Evolutionary conservation across 1,140 invertebrate genomes (phyloP), one percentile per base, ranked within the genome.

Genomic region (Platorchestia sp.): DNA sequence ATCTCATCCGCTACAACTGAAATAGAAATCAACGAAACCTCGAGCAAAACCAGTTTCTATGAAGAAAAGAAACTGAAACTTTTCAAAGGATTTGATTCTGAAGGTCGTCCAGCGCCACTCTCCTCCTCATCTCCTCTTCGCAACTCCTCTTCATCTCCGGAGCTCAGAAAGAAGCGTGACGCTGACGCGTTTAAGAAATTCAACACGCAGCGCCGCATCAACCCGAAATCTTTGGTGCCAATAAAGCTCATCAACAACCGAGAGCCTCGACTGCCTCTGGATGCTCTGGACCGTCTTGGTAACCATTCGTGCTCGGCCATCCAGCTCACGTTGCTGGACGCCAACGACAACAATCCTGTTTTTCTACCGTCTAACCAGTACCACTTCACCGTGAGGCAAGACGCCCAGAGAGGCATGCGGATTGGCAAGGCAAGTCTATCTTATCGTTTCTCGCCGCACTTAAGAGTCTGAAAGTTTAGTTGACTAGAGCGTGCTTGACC

Each of bases 381-480:
- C 97, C 98, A 99, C 97, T 99, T 99, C 97, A 98, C 98, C 19
- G 98, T 99, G 16, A 98, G 98, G 36, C 99, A 99, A 97, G 99
- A 98, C 97, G 98, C 99, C 3, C 98, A 98, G 0, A 97, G 98
- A 36, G 99, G 98, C 36, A 99, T 98, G 96, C 98, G 98, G 14
- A 97, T 97, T 43, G 96, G 96, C 42, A 87, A 89, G 87, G 96
- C 96, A 51, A 51, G 47, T 51, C 19, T 10, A 51, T 51, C 19
- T 51, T 51, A 6, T 51, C 47, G 47, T 51, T 51, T 51, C 47
- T 51, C n/a, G n/a, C n/a, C n/a, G n/a, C n/a, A n/a, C n/a, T n/a
- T n/a, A n/a, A n/a, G n/a, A n/a, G n/a, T n/a, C n/a, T n/a, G n/a
- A n/a, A n/a, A n/a, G n/a, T n/a, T n/a, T n/a, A n/a, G n/a, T n/a